Conservation (phyloP, 2,888 invertebrate species). For the Laothoe populi region DNA sequence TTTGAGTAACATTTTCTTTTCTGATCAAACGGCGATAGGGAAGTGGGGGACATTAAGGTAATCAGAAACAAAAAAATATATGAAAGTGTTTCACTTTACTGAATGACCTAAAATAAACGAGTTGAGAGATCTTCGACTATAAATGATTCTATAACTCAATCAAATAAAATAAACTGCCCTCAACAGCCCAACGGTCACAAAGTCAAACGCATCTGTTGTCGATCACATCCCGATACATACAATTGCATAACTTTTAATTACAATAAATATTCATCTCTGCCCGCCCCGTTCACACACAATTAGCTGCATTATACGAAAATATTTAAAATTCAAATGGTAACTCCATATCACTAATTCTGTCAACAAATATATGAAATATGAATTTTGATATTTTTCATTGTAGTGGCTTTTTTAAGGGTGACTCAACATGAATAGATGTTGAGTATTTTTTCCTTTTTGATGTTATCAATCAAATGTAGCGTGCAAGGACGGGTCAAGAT, state of each 20-base stretch:
- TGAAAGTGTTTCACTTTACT: no score
- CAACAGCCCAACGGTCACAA: conserved; percentile 31
- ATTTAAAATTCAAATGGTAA: conserved; percentile 80
- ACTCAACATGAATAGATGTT: conserved; percentile 38
- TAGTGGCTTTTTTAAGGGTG: conserved; percentile 65
- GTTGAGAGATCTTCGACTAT: no score
- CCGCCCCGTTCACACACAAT: conserved; percentile 79
- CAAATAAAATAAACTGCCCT: conserved; percentile 7
- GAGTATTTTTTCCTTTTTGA: conserved; percentile 37
- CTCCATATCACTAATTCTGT: conserved; percentile 73
- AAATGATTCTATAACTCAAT: neutral
- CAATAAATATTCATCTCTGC: conserved; percentile 75
- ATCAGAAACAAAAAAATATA: no score
- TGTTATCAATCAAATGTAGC: conserved; percentile 64
- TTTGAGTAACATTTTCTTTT: no score
- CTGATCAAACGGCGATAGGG: no score
- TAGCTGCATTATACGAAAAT: conserved; percentile 78
- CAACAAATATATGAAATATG: conserved; percentile 71
- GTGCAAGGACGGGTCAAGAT: conserved; percentile 50
- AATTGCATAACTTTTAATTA: conserved; percentile 52
- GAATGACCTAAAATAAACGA: no score
- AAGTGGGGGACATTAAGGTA: no score
- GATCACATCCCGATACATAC: conserved; percentile 26
- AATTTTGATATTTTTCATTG: conserved; percentile 73
- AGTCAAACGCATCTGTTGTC: conserved; percentile 25